Conservation (phyloP, 2,888 invertebrate species). For the Orthosia gracilis region DNA sequence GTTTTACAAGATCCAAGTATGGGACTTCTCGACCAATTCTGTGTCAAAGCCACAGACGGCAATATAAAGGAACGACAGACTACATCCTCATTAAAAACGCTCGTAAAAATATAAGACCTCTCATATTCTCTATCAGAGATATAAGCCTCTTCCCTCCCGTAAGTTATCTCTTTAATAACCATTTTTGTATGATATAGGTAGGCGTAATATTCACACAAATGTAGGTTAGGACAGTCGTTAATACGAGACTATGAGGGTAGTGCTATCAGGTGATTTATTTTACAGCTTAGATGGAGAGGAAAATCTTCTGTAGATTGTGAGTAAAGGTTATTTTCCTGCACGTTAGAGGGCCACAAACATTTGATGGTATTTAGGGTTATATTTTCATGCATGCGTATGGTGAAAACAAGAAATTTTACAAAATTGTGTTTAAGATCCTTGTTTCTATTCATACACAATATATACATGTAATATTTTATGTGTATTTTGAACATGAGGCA, state of each 20-base stretch:
- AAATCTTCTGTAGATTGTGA: slow-evolving; percentile 39
- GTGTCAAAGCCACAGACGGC: slow-evolving; percentile 30
- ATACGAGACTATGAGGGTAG: slow-evolving; percentile 60
- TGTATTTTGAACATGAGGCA: background rate
- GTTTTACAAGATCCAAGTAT: background rate
- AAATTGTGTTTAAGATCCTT: no score
- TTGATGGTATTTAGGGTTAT: background rate
- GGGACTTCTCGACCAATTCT: slow-evolving; percentile 2
- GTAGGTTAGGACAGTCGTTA: slow-evolving; percentile 62
- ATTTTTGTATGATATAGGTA: slow-evolving; percentile 64
- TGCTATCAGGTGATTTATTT: slow-evolving; percentile 62
- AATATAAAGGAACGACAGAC: slow-evolving; percentile 51
- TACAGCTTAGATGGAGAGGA: slow-evolving; percentile 50
- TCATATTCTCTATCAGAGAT: slow-evolving; percentile 61
- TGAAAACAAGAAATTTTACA: background rate
- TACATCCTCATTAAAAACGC: slow-evolving; percentile 58
- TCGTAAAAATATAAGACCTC: slow-evolving; percentile 61
- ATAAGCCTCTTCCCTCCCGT: slow-evolving; percentile 60
- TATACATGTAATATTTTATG: background rate
- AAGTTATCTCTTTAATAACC: slow-evolving; percentile 64
- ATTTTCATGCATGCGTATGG: background rate
- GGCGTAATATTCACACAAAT: slow-evolving; percentile 61
- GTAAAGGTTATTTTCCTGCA: slow-evolving; percentile 20
- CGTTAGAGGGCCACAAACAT: slow-evolving; percentile 10
- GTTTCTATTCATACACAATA: no score